phyloP scores from a whole-genome alignment of 2,797 vertebrate species.

The Eupleurogrammus muticus region DNA sequence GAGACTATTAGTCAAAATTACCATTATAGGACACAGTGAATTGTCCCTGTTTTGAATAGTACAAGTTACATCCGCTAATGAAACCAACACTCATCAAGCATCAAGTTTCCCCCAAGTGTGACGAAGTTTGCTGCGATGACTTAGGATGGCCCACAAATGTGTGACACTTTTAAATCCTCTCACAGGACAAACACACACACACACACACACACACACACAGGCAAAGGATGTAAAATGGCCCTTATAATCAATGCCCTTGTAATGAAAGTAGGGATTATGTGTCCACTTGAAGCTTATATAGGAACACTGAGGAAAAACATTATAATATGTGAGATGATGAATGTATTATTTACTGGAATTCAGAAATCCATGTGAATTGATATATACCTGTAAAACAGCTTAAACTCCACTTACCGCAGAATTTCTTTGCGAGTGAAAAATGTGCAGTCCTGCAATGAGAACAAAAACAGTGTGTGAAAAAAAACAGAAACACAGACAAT shows the following conservation, averaged over 20 bases:
- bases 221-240: neutral
- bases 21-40: neutral
- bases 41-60: neutral
- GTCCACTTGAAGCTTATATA: neutral
- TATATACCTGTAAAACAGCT: neutral
- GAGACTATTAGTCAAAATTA: neutral
- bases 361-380: neutral
- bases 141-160: neutral
- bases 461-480: constrained; percentile 36
- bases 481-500: neutral
- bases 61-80: neutral
- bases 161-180: constrained; percentile 4
- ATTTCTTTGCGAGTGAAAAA: constrained; percentile 99
- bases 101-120: constrained; percentile 8
- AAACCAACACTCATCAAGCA: constrained; percentile 6
- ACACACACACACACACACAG: too few species aligned
- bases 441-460: constrained; percentile 91
- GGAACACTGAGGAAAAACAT: neutral
- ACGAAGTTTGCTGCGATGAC: neutral
- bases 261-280: neutral
- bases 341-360: neutral
- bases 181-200: too few species aligned
- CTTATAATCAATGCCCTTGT: neutral
- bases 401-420: constrained; percentile 89
- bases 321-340: neutral